Base-by-base conservation (phyloP, 2,113 vertebrate genomes). In the Gobio gobio region DNA sequence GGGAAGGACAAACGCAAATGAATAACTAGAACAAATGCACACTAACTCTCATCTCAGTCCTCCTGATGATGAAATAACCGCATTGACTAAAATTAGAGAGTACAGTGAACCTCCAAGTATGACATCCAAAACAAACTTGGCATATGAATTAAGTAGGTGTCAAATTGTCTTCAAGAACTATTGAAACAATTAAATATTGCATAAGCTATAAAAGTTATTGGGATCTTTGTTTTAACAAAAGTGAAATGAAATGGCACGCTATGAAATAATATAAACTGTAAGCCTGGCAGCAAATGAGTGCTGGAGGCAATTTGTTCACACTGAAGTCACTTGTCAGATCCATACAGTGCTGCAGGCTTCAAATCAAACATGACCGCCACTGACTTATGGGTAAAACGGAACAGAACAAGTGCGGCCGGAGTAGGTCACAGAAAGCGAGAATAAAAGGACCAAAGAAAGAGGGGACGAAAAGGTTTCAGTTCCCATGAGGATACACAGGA, bases 301-400 rank as follows among this genome's bases (percentile, higher is more conserved):
- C 45, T 72, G 63, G 83, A 72, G 24, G 76, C 26, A 64, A 68
- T 78, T 68, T 54, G 59, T 56, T 68, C 59, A 49, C 16, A 33
- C 26, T 58, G 18, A 68, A 63, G 74, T 77, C 61, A 51, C 59
- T 14, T 81, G 61, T 81, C 61, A 81, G 24, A 66, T 81, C 45
- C 51, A 68, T 81, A 49, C n/a, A 18, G 14, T 20, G n/a, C 10
- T 6, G 78, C 43, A 49, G 43, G 18, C 61, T 51, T 81, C 16
- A 66, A 66, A 29, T 81, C 45, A 81, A 81, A 81, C 26, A 51
- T 66, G 61, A 78, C 26, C 14, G 29, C 12, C 26, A 3, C 88
- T 91, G 86, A 61, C 90, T 84, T 91, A 90, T 87, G 91, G 88
- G 86, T 88, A 82, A 80, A 76, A 84, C 2, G 86, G 87, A 88